Evolutionary conservation across 2,797 vertebrate genomes (phyloP).

Genomic region (Scolopax rusticola): DNA sequence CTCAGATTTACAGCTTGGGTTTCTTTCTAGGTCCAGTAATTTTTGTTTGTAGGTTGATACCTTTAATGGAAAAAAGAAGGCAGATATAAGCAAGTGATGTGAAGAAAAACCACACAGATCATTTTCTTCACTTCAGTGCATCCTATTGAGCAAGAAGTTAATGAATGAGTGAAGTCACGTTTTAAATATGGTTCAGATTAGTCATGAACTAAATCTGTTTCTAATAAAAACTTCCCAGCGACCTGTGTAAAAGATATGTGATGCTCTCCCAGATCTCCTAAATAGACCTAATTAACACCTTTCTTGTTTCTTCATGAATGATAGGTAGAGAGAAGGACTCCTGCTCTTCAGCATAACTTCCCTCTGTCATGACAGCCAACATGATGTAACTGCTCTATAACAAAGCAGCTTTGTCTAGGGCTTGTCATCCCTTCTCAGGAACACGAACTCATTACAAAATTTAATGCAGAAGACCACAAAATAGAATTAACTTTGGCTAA

Average conservation of each 20-base stretch:
- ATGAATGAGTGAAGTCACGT: constrained; percentile 10
- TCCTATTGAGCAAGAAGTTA: background rate
- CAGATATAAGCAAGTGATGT: background rate
- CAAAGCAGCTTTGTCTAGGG: background rate
- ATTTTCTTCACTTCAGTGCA: background rate
- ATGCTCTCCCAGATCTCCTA: background rate
- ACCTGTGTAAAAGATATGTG: background rate
- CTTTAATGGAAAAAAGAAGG: background rate
- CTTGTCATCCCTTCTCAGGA: background rate
- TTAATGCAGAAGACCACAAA: background rate
- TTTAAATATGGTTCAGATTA: constrained; percentile 28
- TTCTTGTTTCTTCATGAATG: background rate
- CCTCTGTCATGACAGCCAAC: background rate
- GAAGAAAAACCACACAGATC: background rate
- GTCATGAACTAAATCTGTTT: constrained; percentile 15
- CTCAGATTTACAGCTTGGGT: background rate
- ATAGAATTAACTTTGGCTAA: background rate
- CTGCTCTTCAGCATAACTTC: background rate
- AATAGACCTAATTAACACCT: background rate
- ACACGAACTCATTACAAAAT: background rate
- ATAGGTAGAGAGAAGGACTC: background rate
- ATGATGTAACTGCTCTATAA: background rate
- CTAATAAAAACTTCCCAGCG: background rate
- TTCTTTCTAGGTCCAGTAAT: background rate
- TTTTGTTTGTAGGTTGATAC: background rate